Percentiles rank a stretch among this genome's conserved stretches.
Evolutionary conservation across 2,888 invertebrate genomes (phyloP).

Genomic region (Clitarchus hookeri): DNA sequence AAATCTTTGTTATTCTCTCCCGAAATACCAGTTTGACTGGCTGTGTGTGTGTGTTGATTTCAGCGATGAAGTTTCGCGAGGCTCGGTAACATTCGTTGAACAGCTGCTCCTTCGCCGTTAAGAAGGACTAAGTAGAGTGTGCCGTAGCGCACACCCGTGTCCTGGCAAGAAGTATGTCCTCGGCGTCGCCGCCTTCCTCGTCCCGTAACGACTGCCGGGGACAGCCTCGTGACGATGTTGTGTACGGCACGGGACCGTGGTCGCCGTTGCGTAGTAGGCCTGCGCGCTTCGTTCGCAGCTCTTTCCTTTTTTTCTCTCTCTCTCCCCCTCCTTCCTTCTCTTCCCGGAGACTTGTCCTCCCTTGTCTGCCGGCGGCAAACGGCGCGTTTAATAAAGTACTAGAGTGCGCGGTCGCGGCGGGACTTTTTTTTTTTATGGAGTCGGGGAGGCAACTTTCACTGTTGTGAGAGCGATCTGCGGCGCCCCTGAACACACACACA

Average conservation of each 20-base stretch:
- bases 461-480: too few species aligned
- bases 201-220: background rate
- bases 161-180: too few species aligned
- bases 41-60: too few species aligned
- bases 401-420: background rate
- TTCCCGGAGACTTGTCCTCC: background rate
- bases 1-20: too few species aligned
- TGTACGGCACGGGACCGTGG: background rate
- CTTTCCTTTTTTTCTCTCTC: background rate
- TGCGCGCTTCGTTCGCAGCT: background rate
- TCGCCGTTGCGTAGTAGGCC: background rate
- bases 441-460: background rate
- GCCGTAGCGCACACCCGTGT: too few species aligned
- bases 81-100: too few species aligned
- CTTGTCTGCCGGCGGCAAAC: background rate
- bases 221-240: background rate
- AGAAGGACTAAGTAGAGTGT: too few species aligned
- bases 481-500: too few species aligned
- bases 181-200: too few species aligned
- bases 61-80: too few species aligned
- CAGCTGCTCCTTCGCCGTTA: too few species aligned
- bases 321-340: background rate
- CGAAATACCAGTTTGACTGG: too few species aligned
- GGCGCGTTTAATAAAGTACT: slow-evolving; percentile 7
- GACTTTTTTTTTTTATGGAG: background rate